Evolutionary conservation across 2,888 invertebrate genomes (phyloP).

Genomic region (Petrolisthes cinctipes): DNA sequence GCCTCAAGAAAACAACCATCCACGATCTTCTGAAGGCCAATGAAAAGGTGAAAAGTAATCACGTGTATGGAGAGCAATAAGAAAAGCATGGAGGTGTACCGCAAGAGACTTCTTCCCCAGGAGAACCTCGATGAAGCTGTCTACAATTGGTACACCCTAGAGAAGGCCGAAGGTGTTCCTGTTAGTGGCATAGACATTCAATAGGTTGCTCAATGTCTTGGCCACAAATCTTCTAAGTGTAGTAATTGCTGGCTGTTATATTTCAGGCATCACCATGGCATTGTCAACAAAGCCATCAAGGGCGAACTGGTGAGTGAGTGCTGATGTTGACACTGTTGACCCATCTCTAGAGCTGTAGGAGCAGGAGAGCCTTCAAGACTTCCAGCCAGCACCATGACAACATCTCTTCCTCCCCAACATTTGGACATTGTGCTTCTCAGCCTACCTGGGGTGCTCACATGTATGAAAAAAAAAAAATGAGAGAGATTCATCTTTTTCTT

Average conservation of each 20-base stretch:
- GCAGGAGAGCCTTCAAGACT: too few species aligned
- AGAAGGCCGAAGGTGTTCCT: constrained; percentile 15
- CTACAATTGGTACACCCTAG: constrained; percentile 9
- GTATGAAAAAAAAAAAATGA: too few species aligned
- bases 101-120: neutral
- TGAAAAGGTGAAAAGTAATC: neutral
- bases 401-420: too few species aligned
- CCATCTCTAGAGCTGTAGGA: too few species aligned
- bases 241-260: constrained; percentile 8
- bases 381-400: too few species aligned
- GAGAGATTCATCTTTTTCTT: too few species aligned
- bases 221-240: neutral
- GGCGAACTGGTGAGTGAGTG: too few species aligned
- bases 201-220: constrained; percentile 2
- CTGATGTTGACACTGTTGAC: too few species aligned
- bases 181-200: constrained; percentile 7
- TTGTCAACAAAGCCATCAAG: too few species aligned
- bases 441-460: too few species aligned
- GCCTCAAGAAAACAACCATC: constrained; percentile 22
- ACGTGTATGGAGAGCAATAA: neutral
- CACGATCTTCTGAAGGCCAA: constrained; percentile 9
- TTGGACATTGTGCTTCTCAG: too few species aligned
- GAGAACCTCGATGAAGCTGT: constrained; percentile 15
- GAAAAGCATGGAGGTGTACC: neutral
- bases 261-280: neutral